A percentile compares a stretch with the other conserved stretches of the same genome.
These are phyloP conservation scores for Aphodius granarius DNA, from an alignment of 2,888 invertebrate species.

Conservation along the genomic window DNA sequence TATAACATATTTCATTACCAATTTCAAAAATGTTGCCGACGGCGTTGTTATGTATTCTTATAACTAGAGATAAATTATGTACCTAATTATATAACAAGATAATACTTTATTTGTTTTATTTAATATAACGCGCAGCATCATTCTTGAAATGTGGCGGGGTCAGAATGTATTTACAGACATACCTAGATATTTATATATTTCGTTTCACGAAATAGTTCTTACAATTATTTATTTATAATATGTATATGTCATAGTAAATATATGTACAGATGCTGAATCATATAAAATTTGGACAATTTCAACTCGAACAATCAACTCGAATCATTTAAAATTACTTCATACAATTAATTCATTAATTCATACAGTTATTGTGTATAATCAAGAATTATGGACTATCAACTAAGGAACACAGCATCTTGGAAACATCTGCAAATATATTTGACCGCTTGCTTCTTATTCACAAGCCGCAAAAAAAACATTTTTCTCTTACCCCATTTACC, in stretches of 20 bases:
- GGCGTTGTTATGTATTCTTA: conserved; percentile 27
- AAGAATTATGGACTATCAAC: conserved; percentile 29
- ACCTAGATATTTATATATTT: conserved; percentile 24
- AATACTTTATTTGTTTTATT: conserved; percentile 43
- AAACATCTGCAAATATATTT: conserved; percentile 38
- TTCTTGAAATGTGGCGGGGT: conserved; percentile 42
- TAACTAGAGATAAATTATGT: conserved; percentile 45
- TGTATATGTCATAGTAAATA: conserved; percentile 25
- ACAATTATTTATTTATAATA: conserved; percentile 23
- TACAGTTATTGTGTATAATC: conserved; percentile 15
- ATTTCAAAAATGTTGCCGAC: conserved; percentile 46
- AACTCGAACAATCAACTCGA: conserved; percentile 29
- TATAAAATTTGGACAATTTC: conserved; percentile 44
- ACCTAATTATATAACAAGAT: conserved; percentile 44
- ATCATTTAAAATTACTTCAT: conserved; percentile 18
- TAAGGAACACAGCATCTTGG: conserved; percentile 40
- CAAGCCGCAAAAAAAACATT: conserved; percentile 33
- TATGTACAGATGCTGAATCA: conserved; percentile 37
- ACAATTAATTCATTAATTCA: neutral
- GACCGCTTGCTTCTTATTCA: conserved; percentile 34
- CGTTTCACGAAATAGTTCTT: conserved; percentile 16
- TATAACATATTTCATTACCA: conserved; percentile 40
- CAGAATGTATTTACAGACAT: conserved; percentile 42
- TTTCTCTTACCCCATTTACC: conserved; percentile 5
- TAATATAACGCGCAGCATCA: conserved; percentile 41